phyloP scores from a whole-genome alignment of 2,888 invertebrate genomes.

The Erannis defoliaria region DNA sequence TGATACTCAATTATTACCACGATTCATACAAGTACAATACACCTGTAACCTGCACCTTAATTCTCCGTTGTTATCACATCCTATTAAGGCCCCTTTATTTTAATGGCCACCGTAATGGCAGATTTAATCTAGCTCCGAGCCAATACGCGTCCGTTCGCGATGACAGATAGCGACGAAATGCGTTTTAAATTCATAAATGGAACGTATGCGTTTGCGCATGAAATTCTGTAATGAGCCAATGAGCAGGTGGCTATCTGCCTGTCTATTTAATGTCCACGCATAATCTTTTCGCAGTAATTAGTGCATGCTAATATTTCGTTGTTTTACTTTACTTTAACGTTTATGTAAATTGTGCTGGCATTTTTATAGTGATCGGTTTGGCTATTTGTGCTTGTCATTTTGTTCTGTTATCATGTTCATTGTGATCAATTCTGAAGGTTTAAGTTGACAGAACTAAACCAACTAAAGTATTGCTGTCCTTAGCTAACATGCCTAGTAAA shows the following conservation, averaged over 20 bases:
- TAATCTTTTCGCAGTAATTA: slow-evolving; percentile 68
- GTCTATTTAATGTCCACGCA: slow-evolving; percentile 73
- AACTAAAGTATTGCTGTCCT: no score
- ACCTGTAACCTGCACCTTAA: slow-evolving; percentile 51
- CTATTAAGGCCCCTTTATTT: slow-evolving; percentile 75
- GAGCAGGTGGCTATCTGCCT: slow-evolving; percentile 59
- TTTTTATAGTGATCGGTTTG: slow-evolving; percentile 3
- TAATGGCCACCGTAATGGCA: slow-evolving; percentile 73
- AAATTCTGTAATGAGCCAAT: slow-evolving; percentile 76
- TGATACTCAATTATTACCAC: slow-evolving; percentile 47
- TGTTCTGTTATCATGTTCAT: neutral
- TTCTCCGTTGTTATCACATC: slow-evolving; percentile 54
- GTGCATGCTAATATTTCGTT: slow-evolving; percentile 62
- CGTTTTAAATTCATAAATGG: slow-evolving; percentile 67
- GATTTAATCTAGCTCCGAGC: slow-evolving; percentile 72
- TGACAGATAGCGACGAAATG: slow-evolving; percentile 82
- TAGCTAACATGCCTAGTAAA: no score
- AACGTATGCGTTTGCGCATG: slow-evolving; percentile 63
- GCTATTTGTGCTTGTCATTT: neutral
- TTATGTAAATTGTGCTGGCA: slow-evolving; percentile 1
- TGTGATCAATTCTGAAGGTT: no score
- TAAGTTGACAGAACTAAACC: no score
- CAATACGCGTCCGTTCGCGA: slow-evolving; percentile 72
- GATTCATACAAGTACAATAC: slow-evolving; percentile 47
- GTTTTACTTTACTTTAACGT: slow-evolving; percentile 37